Base-by-base conservation (phyloP, 1,140 invertebrate species). In the Stegodyphus dumicola region DNA sequence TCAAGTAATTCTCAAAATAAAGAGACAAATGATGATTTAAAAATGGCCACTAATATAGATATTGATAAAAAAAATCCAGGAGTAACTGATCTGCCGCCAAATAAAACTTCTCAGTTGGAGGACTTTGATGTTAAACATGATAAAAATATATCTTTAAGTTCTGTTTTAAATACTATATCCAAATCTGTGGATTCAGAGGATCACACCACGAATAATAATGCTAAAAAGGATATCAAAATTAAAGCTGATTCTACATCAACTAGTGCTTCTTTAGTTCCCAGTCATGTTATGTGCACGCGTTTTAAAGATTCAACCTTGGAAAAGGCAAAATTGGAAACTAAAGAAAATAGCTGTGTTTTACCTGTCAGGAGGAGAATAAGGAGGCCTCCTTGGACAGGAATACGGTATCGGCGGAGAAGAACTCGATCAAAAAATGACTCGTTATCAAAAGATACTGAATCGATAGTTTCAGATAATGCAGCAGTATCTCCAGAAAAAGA, bases 341-440 rank as follows among this genome's bases (percentile, higher is more conserved):
- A 51, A 64, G n/a, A 33, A 48, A 65, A 17, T n/a, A 74, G 11
- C 7, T 6, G 17, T 33, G 53, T 52, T 17, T 56, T 85, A 54
- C 73, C 65, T 7, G 15, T 48, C 5, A 85, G 70, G 56, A 52
- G 81, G 51, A 85, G 73, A 60, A 69, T 85, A 6, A 85, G 49
- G 17, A 85, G 65, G n/a, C 81, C 73, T 6, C 56, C 53, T 7
- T 85, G 81, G 81, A 66, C 56, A 17, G 73, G 64, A 33, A 33
- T 33, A 33, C 54, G 70, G 56, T 53, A 73, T 13, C 76, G 77
- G 60, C 71, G 81, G 10, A 76, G 65, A 70, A 76, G 81, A 77
- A 85, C 81, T 10, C 49, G 74, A 11, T 85, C 81, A n/a, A 85
- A 85, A 85, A 85, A 76, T 77, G 66, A 85, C 49, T 85, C 81